phyloP scores from a whole-genome alignment of 2,888 invertebrate genomes.

The Chalcis sispes region DNA sequence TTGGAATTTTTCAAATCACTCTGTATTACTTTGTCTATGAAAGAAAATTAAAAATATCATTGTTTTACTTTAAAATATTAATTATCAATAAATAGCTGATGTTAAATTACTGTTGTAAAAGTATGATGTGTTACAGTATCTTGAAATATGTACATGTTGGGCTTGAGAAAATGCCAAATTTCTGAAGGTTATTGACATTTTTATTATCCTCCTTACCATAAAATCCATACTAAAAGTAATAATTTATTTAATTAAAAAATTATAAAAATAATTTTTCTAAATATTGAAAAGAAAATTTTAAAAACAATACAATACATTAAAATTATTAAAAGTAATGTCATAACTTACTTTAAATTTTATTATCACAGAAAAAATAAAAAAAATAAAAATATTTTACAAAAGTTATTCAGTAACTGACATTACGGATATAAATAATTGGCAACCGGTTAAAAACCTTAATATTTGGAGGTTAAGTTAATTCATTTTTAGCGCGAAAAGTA shows the following conservation, averaged over 20 bases:
- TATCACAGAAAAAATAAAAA: slow-evolving; percentile 1
- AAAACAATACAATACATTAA: not conserved
- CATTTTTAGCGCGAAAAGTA: not conserved
- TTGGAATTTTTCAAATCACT: slow-evolving; percentile 26
- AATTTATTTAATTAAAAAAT: not conserved
- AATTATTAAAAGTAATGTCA: not conserved
- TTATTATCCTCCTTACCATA: slow-evolving; percentile 49
- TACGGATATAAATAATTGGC: slow-evolving; percentile 19
- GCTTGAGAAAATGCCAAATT: slow-evolving; percentile 47
- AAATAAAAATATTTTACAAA: slow-evolving; percentile 19
- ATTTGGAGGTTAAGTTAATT: slow-evolving; percentile 19
- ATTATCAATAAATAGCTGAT: not conserved
- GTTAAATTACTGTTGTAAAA: slow-evolving; percentile 36
- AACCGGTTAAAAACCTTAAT: slow-evolving; percentile 8
- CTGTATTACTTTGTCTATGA: slow-evolving; percentile 35
- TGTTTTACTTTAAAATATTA: slow-evolving; percentile 10
- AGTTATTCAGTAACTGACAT: slow-evolving; percentile 9
- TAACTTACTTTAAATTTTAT: slow-evolving; percentile 24
- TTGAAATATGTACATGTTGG: slow-evolving; percentile 41
- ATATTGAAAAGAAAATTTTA: not conserved
- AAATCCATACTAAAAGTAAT: slow-evolving; percentile 47
- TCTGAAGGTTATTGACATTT: slow-evolving; percentile 47
- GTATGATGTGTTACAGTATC: slow-evolving; percentile 27
- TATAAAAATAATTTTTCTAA: not conserved
- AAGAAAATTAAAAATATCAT: not conserved